Base-by-base conservation (phyloP, 2,797 vertebrate species). In the Pseudomugil tenellus region DNA sequence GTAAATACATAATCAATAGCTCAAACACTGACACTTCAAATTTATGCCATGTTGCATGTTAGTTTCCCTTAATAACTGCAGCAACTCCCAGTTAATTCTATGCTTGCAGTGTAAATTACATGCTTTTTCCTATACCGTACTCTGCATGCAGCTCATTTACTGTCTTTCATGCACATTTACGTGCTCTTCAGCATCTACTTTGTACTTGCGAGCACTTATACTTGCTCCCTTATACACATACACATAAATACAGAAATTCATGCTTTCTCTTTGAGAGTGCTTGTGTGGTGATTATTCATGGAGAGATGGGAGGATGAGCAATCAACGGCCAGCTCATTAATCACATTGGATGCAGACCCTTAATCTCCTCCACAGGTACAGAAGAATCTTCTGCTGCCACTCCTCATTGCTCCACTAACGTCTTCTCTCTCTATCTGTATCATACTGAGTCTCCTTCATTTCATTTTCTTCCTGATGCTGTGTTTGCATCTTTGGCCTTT, bases 361-460 rank as follows among this genome's bases (percentile, higher is more conserved):
- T 89, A 92, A 92, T 92, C 91, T 87, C 86, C 79, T 89, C 74
- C 74, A 87, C 84, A 91, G 90, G 90, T 92, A 87, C 70, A 72
- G 79, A 84, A 62, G 70, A 85, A 81, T 84, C 63, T 72, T 64
- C 59, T 0, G 58, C 73, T 57, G 66, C 71, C 46, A 63, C 78
- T 84, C 60, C 60, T 80, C 58, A 57, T 62, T 68, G 66, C 75
- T 48, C 72, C 63, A 55, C 25, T 34, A 70, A 43, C 53, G 54
- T 58, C 37, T 35, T 29, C 35, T 34, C 58, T 31, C 21, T 67
- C 77, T 67, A 54, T 61, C 69, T 72, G 60, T 65, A 19, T 70
- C 69, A 70, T 58, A 7, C 69, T 55, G 43, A 28, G 4, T 34
- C 39, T 61, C 51, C 31, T 17, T 57, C 0, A 2, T 58, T 76